Evolutionary conservation across 2,113 vertebrate genomes (phyloP), one percentile per base, ranked within the genome.

Genomic region (Motacilla tschutschensis): DNA sequence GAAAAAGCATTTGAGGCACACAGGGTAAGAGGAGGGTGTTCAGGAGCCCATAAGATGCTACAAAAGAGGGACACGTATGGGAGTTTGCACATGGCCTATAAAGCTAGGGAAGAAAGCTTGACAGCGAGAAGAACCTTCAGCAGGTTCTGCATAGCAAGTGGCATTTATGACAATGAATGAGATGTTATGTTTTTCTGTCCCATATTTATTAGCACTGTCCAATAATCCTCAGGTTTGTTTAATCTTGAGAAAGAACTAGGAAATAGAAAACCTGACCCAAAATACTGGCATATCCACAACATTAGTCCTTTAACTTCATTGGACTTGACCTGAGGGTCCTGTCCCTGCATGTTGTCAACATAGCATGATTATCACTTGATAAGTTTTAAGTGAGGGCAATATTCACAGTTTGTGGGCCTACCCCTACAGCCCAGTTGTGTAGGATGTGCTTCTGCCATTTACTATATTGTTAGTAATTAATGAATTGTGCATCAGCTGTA

Each of bases 341-440:
- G 7, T 54, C 29, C 9, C 24, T 67, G 15, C 22, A 24, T 71
- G 4, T 25, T 43, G 9, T 28, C 22, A 57, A 25, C 0, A 0
- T 8, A 41, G 3, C 26, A 29, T 15, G 11, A 43, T 59, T 70
- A 62, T 54, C 19, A n/a, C 9, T 55, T 22, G 70, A 29, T 14
- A 7, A 21, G 9, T 57, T 17, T 79, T 47, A 79, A 87, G 24
- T 16, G 20, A 67, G 8, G 5, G 2, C 14, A 44, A 4, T 18
- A 13, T 47, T 20, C 18, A 14, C 4, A 24, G 15, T 40, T 36
- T 28, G 8, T 31, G 19, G 4, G 17, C 9, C 58, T 57, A 19
- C 5, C 2, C 12, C 36, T 70, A 31, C 17, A 85, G 33, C 2
- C 15, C 58, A 59, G 29, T 8, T 21, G 17, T 44, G 24, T 7